Percentiles rank a stretch among this genome's conserved stretches.
These are phyloP conservation scores for Streblospio benedicti DNA, from an alignment of 1,140 invertebrate species.

Conservation along the genomic window DNA sequence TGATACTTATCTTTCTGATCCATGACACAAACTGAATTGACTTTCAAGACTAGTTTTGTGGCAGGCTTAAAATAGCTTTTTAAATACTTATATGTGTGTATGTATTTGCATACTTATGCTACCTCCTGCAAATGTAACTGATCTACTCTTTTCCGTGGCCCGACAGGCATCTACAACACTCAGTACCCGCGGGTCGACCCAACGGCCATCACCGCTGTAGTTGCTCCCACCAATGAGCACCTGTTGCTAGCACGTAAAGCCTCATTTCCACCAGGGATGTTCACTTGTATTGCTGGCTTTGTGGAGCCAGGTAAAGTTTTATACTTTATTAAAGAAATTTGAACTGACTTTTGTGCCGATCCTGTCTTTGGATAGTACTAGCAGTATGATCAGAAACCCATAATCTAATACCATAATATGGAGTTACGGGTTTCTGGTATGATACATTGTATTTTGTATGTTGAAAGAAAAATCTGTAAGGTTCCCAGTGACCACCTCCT, in stretches of 20 bases:
- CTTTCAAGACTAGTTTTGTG: neutral
- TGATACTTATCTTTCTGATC: neutral
- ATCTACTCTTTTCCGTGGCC: neutral
- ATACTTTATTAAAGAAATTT: too few species aligned
- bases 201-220: slow-evolving; percentile 53
- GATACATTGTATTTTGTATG: too few species aligned
- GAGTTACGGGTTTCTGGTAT: too few species aligned
- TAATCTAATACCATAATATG: too few species aligned
- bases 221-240: slow-evolving; percentile 44
- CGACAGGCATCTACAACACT: slow-evolving; percentile 39
- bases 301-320: slow-evolving; percentile 54
- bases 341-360: too few species aligned
- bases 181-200: slow-evolving; percentile 48
- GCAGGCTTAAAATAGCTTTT: neutral
- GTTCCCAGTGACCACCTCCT: too few species aligned
- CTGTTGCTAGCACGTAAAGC: slow-evolving; percentile 50
- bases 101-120: neutral
- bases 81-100: neutral
- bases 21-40: neutral
- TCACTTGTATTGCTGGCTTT: slow-evolving; percentile 56
- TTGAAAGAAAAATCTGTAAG: too few species aligned
- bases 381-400: too few species aligned
- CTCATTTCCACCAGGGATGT: slow-evolving; percentile 50
- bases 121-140: neutral
- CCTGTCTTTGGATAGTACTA: too few species aligned